phyloP scores from a whole-genome alignment of 1,140 invertebrate genomes.

The Trialeurodes vaporariorum region DNA sequence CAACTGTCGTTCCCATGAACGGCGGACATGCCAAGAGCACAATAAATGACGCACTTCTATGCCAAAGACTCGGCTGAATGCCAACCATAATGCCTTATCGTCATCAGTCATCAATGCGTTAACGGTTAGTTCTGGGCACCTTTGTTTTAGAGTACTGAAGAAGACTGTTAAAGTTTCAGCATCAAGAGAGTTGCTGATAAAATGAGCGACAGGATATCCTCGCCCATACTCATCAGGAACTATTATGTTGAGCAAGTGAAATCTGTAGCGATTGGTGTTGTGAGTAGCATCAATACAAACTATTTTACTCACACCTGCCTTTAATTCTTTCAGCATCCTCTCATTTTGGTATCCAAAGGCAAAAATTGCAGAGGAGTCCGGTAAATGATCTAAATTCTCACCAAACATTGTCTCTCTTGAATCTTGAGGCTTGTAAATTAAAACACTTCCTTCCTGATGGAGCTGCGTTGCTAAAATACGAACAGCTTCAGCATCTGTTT shows the following conservation, averaged over 20 bases:
- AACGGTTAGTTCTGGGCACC: not conserved
- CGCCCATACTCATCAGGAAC: slow-evolving; percentile 2
- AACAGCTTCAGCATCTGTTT: not conserved
- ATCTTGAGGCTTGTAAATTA: not conserved
- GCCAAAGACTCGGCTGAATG: not conserved
- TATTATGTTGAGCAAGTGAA: not conserved
- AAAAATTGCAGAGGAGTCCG: not conserved
- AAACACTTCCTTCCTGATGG: not conserved
- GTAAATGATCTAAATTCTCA: not conserved
- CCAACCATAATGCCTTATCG: not conserved
- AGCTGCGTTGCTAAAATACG: not conserved
- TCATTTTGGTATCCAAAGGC: not conserved
- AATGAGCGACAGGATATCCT: not conserved
- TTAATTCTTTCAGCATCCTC: not conserved
- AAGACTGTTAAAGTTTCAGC: not conserved
- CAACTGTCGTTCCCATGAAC: not conserved
- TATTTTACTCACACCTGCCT: not conserved
- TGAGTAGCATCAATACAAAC: not conserved
- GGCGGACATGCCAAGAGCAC: not conserved
- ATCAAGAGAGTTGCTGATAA: not conserved
- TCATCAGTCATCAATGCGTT: slow-evolving; percentile 3
- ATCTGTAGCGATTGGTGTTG: slow-evolving; percentile 1
- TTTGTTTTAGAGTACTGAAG: not conserved
- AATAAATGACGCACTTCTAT: not conserved
- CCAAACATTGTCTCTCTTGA: not conserved